These are phyloP conservation scores for Hyperopisus bebe DNA, from an alignment of 2,113 vertebrate genomes.

Conservation along the genomic window DNA sequence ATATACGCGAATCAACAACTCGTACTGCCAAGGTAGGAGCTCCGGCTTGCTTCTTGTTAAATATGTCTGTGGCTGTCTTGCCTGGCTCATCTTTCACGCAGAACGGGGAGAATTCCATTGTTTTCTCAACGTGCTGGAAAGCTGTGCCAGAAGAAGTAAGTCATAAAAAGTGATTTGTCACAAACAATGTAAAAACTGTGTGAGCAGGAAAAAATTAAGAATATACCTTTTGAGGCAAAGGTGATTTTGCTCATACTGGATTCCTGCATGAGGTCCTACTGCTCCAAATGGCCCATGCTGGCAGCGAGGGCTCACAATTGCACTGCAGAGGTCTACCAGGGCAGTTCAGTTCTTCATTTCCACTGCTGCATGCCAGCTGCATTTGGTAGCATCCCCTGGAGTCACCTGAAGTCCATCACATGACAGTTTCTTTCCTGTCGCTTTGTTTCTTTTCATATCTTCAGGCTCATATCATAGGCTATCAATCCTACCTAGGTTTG, in stretches of 20 bases:
- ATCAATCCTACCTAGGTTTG: conserved; percentile 24
- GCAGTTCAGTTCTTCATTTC: conserved; percentile 9
- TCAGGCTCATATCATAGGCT: too few species aligned
- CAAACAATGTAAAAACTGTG: neutral
- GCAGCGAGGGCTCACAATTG: neutral
- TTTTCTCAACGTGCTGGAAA: conserved; percentile 14
- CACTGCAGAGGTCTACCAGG: neutral
- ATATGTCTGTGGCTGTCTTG: conserved; percentile 7
- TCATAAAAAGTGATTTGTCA: conserved; percentile 29
- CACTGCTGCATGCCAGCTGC: conserved; percentile 1
- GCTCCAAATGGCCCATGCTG: conserved; percentile 15
- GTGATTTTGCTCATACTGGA: neutral
- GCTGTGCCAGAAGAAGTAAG: conserved; percentile 19
- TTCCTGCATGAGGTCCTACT: neutral
- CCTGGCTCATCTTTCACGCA: conserved; percentile 13
- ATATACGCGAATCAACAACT: conserved; percentile 85
- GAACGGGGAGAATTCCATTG: conserved; percentile 15
- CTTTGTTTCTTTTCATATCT: neutral
- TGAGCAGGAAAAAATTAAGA: neutral
- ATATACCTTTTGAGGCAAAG: conserved; percentile 21
- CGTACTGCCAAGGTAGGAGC: conserved; percentile 84
- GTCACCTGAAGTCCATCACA: conserved; percentile 16
- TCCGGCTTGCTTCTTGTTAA: neutral
- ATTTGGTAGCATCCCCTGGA: conserved; percentile 7
- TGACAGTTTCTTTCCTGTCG: neutral